These are phyloP conservation scores for Rhopilema esculentum DNA, from an alignment of 30 jellyfish, hydroid and myxozoan species.

Conservation along the genomic window DNA sequence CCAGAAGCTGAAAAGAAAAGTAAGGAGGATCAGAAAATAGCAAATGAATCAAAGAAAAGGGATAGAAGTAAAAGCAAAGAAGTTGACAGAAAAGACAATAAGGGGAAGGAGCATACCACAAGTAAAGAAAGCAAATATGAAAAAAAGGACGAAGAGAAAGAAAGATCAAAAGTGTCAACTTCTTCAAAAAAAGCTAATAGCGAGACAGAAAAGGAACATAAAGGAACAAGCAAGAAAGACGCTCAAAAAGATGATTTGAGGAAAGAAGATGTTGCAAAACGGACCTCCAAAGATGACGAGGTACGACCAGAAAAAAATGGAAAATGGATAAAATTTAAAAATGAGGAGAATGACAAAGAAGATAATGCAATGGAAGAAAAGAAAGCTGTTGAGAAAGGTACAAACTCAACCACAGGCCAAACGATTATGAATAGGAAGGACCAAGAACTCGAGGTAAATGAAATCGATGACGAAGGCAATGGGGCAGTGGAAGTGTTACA, in stretches of 20 bases:
- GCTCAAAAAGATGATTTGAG: not conserved
- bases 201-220: not conserved
- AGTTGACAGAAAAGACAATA: not conserved
- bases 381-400: not conserved
- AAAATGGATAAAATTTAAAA: not conserved
- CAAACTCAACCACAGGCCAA: not conserved
- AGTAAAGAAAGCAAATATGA: not conserved
- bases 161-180: not conserved
- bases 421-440: not conserved
- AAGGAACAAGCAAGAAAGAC: not conserved
- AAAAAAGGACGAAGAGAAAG: not conserved
- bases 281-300: not conserved
- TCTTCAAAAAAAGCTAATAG: not conserved
- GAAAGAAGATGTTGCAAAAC: not conserved
- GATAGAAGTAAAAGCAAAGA: not conserved
- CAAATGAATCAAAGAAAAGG: not conserved
- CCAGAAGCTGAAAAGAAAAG: slow-evolving; percentile 11
- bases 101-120: not conserved
- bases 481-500: not conserved
- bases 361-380: not conserved
- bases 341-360: not conserved
- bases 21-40: slow-evolving; percentile 4
- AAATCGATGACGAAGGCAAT: not conserved
- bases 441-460: not conserved
- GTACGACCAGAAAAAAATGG: not conserved